A percentile compares a stretch with the other conserved stretches of the same genome.
phyloP scores from a whole-genome alignment of 2,888 invertebrate genomes.

The Tipula vernalis region DNA sequence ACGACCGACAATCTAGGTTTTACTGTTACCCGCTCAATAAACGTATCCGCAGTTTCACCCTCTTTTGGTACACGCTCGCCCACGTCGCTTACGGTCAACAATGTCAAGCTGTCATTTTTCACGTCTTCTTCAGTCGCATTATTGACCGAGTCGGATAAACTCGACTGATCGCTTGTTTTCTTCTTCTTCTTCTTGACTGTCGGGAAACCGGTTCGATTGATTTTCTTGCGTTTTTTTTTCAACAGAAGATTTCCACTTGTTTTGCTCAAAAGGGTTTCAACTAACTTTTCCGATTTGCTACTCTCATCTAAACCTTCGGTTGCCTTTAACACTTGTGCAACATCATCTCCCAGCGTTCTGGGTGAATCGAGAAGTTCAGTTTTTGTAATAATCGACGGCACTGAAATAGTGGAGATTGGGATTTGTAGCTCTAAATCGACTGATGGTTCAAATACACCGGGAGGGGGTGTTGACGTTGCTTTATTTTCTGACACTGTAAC shows the following conservation, averaged over 20 bases:
- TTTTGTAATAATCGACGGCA: constrained; percentile 37
- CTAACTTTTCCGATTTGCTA: constrained; percentile 24
- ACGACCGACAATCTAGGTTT: constrained; percentile 46
- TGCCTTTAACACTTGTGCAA: constrained; percentile 11
- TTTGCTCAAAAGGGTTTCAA: constrained; percentile 32
- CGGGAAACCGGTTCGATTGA: constrained; percentile 81
- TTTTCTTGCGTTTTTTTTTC: constrained; percentile 54
- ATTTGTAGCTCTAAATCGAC: constrained; percentile 54
- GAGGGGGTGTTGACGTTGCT: constrained; percentile 37
- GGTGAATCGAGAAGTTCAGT: constrained; percentile 33
- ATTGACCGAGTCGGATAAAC: constrained; percentile 8
- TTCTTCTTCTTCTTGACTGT: constrained; percentile 72
- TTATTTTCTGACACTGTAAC: constrained; percentile 11
- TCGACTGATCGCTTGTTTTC: constrained; percentile 27
- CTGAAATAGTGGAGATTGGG: constrained; percentile 43
- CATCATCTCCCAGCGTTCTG: constrained; percentile 23
- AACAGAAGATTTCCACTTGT: constrained; percentile 31
- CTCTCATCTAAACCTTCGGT: constrained; percentile 17
- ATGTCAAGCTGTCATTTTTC: constrained; percentile 11
- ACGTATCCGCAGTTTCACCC: constrained; percentile 53
- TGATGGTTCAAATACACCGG: constrained; percentile 58
- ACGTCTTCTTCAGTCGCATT: constrained; percentile 12
- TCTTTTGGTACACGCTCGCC: constrained; percentile 58
- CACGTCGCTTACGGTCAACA: not conserved
- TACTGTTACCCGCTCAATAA: constrained; percentile 45